phyloP scores from a whole-genome alignment of 1,140 invertebrate genomes.

The Lordiphosa collinella region DNA sequence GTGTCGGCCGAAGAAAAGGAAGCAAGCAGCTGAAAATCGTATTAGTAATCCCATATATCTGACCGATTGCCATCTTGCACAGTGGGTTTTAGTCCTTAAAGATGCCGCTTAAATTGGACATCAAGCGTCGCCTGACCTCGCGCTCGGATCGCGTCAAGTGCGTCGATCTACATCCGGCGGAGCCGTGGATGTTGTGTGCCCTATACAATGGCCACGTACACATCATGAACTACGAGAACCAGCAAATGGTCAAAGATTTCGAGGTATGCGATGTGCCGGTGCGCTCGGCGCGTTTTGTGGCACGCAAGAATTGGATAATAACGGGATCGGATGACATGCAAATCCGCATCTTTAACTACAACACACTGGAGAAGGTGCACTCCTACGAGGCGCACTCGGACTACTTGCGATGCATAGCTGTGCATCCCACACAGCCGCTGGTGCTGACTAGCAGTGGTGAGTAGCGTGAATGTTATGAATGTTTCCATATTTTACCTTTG shows the following conservation, averaged over 20 bases:
- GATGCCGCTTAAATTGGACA: constrained; percentile 96
- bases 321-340: constrained; percentile 98
- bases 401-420: constrained; percentile 97
- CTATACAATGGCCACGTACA: constrained; percentile 99
- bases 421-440: constrained; percentile 98
- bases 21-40: too few relatives aligned
- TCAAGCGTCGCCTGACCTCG: constrained; percentile 97
- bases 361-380: constrained; percentile 97
- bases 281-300: constrained; percentile 95
- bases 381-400: constrained; percentile 99
- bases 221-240: constrained; percentile 99
- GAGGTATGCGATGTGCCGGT: constrained; percentile 98
- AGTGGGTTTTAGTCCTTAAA: constrained; percentile 31
- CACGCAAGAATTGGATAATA: constrained; percentile 99
- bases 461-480: constrained; percentile 81
- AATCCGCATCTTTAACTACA: constrained; percentile 98
- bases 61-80: too few relatives aligned
- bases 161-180: constrained; percentile 97
- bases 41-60: too few relatives aligned
- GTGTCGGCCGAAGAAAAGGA: too few relatives aligned
- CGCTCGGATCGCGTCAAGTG: constrained; percentile 99
- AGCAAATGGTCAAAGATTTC: constrained; percentile 81
- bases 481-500: neutral
- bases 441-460: constrained; percentile 94
- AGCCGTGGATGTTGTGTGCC: constrained; percentile 99